phyloP scores from a whole-genome alignment of 2,797 vertebrate species.

The Eurystomus glaucurus region DNA sequence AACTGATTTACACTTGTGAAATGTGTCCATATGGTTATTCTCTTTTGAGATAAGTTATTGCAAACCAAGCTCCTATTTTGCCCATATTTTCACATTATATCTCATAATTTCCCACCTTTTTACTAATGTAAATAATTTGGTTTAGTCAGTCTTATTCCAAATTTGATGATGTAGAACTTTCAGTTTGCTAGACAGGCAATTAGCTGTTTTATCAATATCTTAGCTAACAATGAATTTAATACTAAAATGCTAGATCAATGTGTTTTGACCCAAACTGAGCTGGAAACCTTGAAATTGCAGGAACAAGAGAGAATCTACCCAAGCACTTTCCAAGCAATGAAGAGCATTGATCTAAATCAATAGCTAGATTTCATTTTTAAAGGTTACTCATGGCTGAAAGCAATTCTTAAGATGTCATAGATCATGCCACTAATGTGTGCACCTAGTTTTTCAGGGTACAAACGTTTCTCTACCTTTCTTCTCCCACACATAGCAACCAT shows the following conservation, averaged over 20 bases:
- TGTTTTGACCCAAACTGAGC: background rate
- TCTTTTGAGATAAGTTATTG: background rate
- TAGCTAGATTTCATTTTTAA: conserved; percentile 34
- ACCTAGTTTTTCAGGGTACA: background rate
- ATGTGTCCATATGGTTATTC: background rate
- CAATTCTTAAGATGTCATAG: background rate
- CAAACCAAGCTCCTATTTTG: background rate
- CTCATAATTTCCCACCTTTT: background rate
- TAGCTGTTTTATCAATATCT: background rate
- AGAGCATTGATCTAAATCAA: background rate
- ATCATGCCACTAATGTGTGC: background rate
- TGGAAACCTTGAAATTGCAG: background rate
- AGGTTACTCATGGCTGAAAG: background rate
- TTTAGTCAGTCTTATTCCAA: background rate
- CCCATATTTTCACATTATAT: background rate
- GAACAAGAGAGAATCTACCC: background rate
- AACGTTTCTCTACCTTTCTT: background rate
- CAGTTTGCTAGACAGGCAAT: background rate
- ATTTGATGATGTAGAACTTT: background rate
- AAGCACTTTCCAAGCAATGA: background rate
- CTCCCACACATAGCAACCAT: background rate
- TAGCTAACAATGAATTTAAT: background rate
- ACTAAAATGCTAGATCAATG: background rate
- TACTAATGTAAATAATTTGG: background rate
- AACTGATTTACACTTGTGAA: background rate